These are phyloP conservation scores for Apocrypta bakeri DNA, from an alignment of 1,140 invertebrate species.

Conservation along the genomic window DNA sequence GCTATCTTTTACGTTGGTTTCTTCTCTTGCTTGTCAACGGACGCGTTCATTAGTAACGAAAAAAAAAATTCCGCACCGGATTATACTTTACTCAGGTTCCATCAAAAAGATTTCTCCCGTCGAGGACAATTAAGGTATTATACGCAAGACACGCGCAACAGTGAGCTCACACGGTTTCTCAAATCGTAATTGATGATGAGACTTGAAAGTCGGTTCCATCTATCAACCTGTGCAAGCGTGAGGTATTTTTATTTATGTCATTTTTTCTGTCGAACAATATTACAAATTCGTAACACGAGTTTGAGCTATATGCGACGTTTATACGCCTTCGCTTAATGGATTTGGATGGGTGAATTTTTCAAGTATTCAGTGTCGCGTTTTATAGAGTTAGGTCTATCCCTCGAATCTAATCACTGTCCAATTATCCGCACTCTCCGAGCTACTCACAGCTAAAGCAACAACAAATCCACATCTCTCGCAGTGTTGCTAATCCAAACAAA, in stretches of 20 bases:
- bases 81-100: too few species aligned
- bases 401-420: background rate
- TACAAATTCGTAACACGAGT: background rate
- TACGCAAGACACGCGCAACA: background rate
- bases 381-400: background rate
- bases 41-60: background rate
- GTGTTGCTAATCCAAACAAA: constrained; percentile 38
- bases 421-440: background rate
- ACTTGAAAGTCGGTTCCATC: constrained; percentile 49
- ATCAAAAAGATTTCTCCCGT: constrained; percentile 44
- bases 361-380: background rate
- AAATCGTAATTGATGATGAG: constrained; percentile 61
- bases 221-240: constrained; percentile 37
- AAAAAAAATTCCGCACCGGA: constrained; percentile 51
- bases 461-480: background rate
- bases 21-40: background rate
- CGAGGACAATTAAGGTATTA: background rate
- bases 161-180: constrained; percentile 52
- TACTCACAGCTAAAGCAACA: background rate
- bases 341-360: too few species aligned
- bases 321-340: too few species aligned
- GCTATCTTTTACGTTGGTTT: background rate
- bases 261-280: background rate
- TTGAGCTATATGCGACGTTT: background rate
- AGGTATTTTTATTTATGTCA: constrained; percentile 4